These are phyloP conservation scores for Brachyistius frenatus DNA, from an alignment of 2,113 vertebrate genomes.

Conservation along the genomic window DNA sequence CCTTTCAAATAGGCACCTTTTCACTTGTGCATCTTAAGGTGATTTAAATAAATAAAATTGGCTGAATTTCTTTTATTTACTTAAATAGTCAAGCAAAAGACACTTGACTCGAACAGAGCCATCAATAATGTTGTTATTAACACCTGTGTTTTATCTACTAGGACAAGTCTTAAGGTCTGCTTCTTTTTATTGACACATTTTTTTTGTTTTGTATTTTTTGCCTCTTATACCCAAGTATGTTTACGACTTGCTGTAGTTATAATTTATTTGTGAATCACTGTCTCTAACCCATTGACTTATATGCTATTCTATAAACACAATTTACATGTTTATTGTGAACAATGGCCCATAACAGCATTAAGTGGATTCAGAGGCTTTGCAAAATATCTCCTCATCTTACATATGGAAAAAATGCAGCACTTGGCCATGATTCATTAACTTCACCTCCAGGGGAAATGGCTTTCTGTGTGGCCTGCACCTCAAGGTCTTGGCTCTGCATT, in stretches of 20 bases:
- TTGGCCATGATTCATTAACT: constrained; percentile 91
- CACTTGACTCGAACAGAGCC: background rate
- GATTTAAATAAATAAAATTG: background rate
- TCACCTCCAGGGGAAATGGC: constrained; percentile 87
- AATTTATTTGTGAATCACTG: constrained; percentile 66
- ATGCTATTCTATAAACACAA: constrained; percentile 85
- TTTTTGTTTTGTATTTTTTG: background rate
- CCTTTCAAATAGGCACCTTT: background rate
- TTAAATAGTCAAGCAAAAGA: too few species aligned
- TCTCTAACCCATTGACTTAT: constrained; percentile 70
- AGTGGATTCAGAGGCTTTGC: constrained; percentile 91
- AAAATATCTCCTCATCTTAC: constrained; percentile 87
- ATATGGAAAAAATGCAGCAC: constrained; percentile 89
- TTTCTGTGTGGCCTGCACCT: constrained; percentile 87
- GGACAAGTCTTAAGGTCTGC: background rate
- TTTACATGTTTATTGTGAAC: constrained; percentile 93
- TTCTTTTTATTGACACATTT: background rate
- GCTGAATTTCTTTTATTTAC: too few species aligned
- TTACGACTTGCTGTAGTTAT: constrained; percentile 45
- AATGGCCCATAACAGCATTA: constrained; percentile 91
- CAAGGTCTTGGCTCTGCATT: constrained; percentile 70
- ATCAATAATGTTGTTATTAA: background rate
- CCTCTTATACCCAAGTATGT: background rate
- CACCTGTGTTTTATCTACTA: background rate
- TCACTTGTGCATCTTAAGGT: too few species aligned